Conservation (phyloP, 2,113 vertebrate species). For the Pedionomus torquatus region DNA sequence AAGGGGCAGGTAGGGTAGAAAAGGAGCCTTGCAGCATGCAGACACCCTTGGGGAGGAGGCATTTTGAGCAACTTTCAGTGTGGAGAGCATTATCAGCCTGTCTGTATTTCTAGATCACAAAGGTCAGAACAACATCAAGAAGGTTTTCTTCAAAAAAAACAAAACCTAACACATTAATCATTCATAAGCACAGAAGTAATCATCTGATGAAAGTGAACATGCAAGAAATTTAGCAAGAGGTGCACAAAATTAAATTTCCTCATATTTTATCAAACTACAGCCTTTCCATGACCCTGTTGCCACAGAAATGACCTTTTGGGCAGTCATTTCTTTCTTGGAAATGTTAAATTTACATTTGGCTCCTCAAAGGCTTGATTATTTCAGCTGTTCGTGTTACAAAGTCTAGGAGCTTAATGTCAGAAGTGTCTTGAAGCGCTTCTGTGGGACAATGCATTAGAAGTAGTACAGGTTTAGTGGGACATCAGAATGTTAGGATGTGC, state of each 20-base stretch:
- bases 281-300: background rate
- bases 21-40: background rate
- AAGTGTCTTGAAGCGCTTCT: background rate
- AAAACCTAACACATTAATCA: background rate
- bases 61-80: background rate
- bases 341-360: background rate
- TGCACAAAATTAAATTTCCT: background rate
- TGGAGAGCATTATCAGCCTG: background rate
- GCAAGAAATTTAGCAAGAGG: background rate
- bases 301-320: background rate
- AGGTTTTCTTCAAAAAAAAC: background rate
- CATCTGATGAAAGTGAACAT: background rate
- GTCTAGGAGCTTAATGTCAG: background rate
- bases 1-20: background rate
- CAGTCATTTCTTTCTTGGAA: background rate
- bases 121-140: background rate
- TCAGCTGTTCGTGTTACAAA: background rate
- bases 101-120: background rate
- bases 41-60: background rate
- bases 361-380: background rate
- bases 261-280: background rate
- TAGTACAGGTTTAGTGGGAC: background rate
- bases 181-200: background rate
- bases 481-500: background rate
- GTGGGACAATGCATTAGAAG: background rate